Evolutionary conservation across 2,113 vertebrate species (phyloP), one percentile per base, ranked within the genome.

Genomic region (Aplodontia rufa): DNA sequence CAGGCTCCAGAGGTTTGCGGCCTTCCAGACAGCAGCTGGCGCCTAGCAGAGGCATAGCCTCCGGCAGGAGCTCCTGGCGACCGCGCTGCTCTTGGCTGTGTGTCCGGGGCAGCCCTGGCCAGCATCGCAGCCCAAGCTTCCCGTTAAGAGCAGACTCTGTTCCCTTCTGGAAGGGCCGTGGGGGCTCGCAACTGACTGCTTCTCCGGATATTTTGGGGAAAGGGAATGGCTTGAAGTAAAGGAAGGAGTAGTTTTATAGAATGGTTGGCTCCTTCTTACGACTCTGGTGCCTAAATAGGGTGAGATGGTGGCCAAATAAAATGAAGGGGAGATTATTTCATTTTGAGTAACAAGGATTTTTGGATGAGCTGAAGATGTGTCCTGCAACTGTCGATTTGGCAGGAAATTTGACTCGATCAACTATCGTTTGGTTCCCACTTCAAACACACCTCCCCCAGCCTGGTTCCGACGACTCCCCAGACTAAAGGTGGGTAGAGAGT

Each of bases 21-120:
- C 86, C 94, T 97, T 93, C 26, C 94, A 94, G 96, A 93, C 86
- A 89, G 95, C 97, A 97, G 96, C 97, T 95, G 96, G 96, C 96
- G 55, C 95, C 58, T n/a, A 72, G 94, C 88, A 84, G 74, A 92
- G 85, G 87, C 85, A 24, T 1, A 49, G 87, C 92, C 96, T 82
- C 37, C 26, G 75, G 97, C 80, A 20, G 17, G 60, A 78, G 90
- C 90, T 96, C 84, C 93, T 85, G 90, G 92, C 93, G 51, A 83
- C 58, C 0, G 30, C 78, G 45, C 53, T 1, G 51, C 82, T n/a
- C 92, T 96, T 78, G 97, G 96, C 95, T 12, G 42, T 12, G 94
- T 42, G 62, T 93, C 90, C 87, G 66, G 8, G 55, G 51, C 84
- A 20, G 80, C 32, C 22, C 35, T 7, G 51, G 96, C 93, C 93